A percentile compares a stretch with the other conserved stretches of the same genome.
These are phyloP conservation scores for Haliclona indistincta DNA, from an alignment of 37 sponge, comb jelly and placozoan species.

Conservation along the genomic window DNA sequence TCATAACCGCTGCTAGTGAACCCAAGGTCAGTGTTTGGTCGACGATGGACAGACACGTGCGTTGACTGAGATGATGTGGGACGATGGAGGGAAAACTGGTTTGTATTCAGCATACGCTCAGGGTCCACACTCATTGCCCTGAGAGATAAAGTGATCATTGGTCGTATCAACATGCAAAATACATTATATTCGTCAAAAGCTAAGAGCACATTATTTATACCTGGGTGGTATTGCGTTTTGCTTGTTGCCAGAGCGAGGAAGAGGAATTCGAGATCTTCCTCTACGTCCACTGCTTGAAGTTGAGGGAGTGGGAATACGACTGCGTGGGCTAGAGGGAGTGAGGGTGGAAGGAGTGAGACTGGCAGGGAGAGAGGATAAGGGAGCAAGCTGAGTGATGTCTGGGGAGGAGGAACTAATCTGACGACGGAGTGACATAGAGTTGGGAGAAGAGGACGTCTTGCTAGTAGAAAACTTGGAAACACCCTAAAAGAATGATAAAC, in stretches of 20 bases:
- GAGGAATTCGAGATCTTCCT: constrained; percentile 16
- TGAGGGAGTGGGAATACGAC: not conserved
- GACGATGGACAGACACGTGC: not conserved
- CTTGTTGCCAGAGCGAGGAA: constrained; percentile 4
- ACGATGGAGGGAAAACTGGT: not conserved
- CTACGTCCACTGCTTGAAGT: not conserved
- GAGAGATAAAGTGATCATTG: constrained; percentile 14
- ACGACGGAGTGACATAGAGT: no score
- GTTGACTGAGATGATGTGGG: not conserved
- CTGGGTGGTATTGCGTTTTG: constrained; percentile 55
- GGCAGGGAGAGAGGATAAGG: not conserved
- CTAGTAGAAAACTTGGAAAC: no score
- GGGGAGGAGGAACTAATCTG: constrained; percentile 40
- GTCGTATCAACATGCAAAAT: no score
- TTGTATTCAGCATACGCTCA: constrained; percentile 33
- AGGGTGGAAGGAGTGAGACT: not conserved
- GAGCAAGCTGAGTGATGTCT: constrained; percentile 1
- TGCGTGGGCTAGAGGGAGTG: not conserved
- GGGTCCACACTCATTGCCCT: constrained; percentile 51
- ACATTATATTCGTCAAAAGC: no score
- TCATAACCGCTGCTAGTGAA: not conserved
- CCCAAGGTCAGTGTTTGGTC: not conserved
- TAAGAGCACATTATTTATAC: not conserved
- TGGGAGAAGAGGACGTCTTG: no score
- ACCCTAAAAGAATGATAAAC: no score